phyloP scores from a whole-genome alignment of 92 coral and sea anemone species.

The Umimayanthus chanpuru region DNA sequence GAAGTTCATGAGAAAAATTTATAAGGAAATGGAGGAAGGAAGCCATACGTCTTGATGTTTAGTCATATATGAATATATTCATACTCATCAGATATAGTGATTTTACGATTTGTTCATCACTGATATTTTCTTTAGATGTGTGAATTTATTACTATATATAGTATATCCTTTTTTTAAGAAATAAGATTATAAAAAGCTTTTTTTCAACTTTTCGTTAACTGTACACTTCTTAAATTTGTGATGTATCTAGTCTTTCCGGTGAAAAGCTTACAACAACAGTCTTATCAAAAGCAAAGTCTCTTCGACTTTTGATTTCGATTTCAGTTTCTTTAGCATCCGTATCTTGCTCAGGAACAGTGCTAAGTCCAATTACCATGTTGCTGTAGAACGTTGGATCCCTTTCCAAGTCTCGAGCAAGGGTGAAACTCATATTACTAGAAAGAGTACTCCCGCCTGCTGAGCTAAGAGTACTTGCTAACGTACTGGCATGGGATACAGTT shows the following conservation, averaged over 20 bases:
- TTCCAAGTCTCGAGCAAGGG: not conserved
- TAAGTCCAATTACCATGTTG: not conserved
- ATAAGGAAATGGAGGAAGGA: not conserved
- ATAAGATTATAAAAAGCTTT: not conserved
- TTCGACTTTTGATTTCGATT: not conserved
- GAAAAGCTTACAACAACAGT: conserved; percentile 28
- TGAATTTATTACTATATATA: not conserved
- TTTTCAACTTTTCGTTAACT: not conserved
- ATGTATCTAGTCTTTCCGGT: not conserved
- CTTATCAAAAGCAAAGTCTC: conserved; percentile 20
- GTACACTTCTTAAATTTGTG: not conserved
- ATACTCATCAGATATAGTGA: not conserved
- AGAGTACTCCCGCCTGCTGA: conserved; percentile 29
- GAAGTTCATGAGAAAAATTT: not conserved
- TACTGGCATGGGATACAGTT: conserved; percentile 14
- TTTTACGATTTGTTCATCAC: not conserved
- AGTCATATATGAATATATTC: conserved; percentile 20
- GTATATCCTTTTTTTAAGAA: not conserved
- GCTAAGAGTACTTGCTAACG: conserved; percentile 27
- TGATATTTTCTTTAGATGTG: not conserved
- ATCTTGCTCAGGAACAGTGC: conserved; percentile 27
- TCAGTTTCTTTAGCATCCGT: not conserved
- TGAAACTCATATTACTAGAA: conserved; percentile 1
- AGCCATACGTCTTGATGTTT: conserved; percentile 2
- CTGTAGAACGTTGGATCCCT: not conserved